Base-by-base conservation (phyloP, 2,797 vertebrate species). In the Hoplostethus atlanticus region DNA sequence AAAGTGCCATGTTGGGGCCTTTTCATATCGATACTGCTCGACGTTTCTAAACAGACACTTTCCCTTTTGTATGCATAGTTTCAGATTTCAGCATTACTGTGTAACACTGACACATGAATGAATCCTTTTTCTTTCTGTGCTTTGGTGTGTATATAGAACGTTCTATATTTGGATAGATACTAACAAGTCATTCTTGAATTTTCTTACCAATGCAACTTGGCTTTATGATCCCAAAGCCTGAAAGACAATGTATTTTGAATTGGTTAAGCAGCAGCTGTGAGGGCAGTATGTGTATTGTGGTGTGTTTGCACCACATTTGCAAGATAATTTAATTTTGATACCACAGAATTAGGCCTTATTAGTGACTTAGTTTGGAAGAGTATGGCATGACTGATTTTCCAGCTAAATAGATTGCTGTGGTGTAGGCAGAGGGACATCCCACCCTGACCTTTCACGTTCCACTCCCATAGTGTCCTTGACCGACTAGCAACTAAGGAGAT, bases 31-130 rank as follows among this genome's bases (percentile, higher is more conserved):
- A 61, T 68, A 58, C 71, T 55, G 50, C 59, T 73, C 56, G 17
- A 38, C 34, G 65, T 21, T 30, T 30, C 15, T 47, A 15, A n/a
- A 36, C 42, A 36, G 31, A 42, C 52, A 42, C 16, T 74, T 77
- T 79, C 68, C 66, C 67, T 84, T 28, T 81, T 81, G 17, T 70
- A 66, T 74, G 42, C 40, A 77, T 51, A n/a, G 40, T 65, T 65
- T 47, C 17, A 66, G 46, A 68, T 59, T 10, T n/a, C 21, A 21
- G 50, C 42, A 71, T 61, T 42, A 53, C 21, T 31, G 15, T 53
- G 34, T 59, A 60, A 77, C 64, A 61, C 69, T 51, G 28, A 72
- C 31, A 67, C 40, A 64, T 50, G 10, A 69, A 71, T 47, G 54
- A 15, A 68, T 62, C 68, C 36, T 53, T 51, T 68, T 52, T 28